These are phyloP conservation scores for Pseudochaenichthys georgianus DNA, from an alignment of 2,797 vertebrate genomes.

Conservation along the genomic window DNA sequence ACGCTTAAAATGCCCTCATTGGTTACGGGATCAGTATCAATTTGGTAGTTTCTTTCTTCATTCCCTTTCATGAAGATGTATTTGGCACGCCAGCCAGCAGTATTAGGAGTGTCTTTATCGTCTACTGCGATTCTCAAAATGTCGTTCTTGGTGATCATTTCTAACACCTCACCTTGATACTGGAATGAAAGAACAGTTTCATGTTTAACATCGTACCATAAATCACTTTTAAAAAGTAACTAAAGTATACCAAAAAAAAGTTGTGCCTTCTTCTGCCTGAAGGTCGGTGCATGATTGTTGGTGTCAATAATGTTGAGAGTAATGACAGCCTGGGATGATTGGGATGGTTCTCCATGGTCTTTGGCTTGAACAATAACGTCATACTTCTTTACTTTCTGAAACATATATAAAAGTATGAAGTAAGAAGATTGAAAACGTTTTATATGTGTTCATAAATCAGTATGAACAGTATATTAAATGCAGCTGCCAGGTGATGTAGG, in stretches of 20 bases:
- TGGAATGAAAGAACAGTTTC: slow-evolving; percentile 52
- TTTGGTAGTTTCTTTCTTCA: slow-evolving; percentile 76
- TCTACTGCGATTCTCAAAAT: slow-evolving; percentile 80
- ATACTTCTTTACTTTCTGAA: slow-evolving; percentile 78
- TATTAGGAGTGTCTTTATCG: slow-evolving; percentile 82
- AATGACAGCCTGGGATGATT: slow-evolving; percentile 78
- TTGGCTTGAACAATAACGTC: slow-evolving; percentile 75
- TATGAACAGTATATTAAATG: neutral
- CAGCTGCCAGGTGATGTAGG: neutral
- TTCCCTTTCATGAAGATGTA: slow-evolving; percentile 85
- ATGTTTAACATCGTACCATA: neutral
- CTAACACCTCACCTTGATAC: slow-evolving; percentile 63
- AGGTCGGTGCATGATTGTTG: slow-evolving; percentile 85
- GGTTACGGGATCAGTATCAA: slow-evolving; percentile 84
- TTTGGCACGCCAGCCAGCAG: slow-evolving; percentile 81
- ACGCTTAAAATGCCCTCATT: slow-evolving; percentile 88
- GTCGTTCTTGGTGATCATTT: slow-evolving; percentile 55
- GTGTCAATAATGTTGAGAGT: slow-evolving; percentile 77
- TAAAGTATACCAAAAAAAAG: neutral
- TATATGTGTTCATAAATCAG: neutral
- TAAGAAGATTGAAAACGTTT: neutral
- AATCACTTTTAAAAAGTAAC: neutral
- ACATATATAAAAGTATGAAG: slow-evolving; percentile 6
- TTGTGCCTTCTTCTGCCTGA: slow-evolving; percentile 70
- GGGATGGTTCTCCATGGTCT: slow-evolving; percentile 77